Evolutionary conservation across 1,140 invertebrate species (phyloP), one percentile per base, ranked within the genome.

Genomic region (Cecropterus lyciades): DNA sequence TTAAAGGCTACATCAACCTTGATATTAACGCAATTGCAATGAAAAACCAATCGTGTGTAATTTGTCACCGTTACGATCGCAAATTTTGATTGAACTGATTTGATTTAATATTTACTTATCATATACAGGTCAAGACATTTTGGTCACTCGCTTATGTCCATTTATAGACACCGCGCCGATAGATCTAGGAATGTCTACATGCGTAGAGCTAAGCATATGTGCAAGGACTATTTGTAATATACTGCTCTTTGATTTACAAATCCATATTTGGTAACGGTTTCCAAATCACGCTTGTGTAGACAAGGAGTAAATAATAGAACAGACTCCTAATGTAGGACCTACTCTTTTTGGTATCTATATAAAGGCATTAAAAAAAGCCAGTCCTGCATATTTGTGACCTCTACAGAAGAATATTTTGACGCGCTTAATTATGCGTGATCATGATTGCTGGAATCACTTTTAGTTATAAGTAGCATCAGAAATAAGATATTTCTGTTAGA

Each of bases 71-170:
- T 30, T 20, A 60, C 14, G 24, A 48, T 60, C 56, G 15, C 56
- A 60, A 60, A 60, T 60, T 60, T 48, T 30, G 56, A 60, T 60
- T 60, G 56, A 60, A 59, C 56, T 46, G 14, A 57, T 57, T 27
- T 24, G 6, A 57, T 42, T 57, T 52, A 37, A 20, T 56, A 46
- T 56, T 40, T 48, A 13, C 33, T 37, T 55, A 60, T 46, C 17
- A 10, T 55, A 53, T 11, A 60, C 17, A 14, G 17, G 6, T 57
- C 55, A 62, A 66, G 14, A 42, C n/a, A 46, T 60, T 65, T 46
- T 37, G 52, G 37, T 14, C 10, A 16, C 20, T 15, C n/a, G 30
- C 46, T 46, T 46, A 24, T 57, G 40, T 57, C n/a, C 53, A 57
- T 43, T 43, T 43, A 45, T 9, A 42, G 27, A n/a, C n/a, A 53